A percentile compares a stretch with the other conserved stretches of the same genome.
Evolutionary conservation across 2,113 vertebrate species (phyloP).

Genomic region (Cercopithecus mona): DNA sequence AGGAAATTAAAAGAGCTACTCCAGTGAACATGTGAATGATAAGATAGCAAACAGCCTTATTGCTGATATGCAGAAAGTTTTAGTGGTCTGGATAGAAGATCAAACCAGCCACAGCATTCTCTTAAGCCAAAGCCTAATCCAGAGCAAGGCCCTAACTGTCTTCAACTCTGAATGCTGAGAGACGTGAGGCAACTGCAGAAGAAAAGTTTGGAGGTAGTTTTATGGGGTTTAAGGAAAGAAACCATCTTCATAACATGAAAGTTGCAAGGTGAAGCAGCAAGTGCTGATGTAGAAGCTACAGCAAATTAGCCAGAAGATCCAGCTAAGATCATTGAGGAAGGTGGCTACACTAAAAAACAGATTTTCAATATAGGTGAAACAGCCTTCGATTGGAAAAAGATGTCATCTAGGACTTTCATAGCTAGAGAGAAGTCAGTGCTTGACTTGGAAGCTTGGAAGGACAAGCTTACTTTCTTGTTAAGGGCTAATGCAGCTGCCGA

Average conservation of each 20-base stretch:
- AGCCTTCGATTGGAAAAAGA: background rate
- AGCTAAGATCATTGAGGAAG: background rate
- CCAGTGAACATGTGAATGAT: background rate
- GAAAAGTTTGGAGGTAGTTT: background rate
- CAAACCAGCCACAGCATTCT: background rate
- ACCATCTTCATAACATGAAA: background rate
- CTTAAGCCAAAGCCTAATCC: background rate
- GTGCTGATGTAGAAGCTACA: background rate
- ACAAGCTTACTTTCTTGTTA: background rate
- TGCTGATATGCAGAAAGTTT: background rate
- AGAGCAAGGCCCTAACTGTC: background rate
- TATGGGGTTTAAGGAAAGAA: background rate
- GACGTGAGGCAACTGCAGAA: background rate
- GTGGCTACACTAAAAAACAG: background rate
- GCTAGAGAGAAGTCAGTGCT: background rate
- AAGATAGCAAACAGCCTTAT: background rate
- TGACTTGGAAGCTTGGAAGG: background rate
- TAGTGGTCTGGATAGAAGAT: background rate
- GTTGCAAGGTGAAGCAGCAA: background rate
- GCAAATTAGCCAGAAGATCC: background rate
- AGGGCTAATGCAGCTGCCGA: background rate
- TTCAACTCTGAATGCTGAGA: background rate
- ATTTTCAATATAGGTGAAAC: background rate
- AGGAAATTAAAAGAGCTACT: background rate
- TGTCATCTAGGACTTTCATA: background rate